Evolutionary conservation across 2,888 invertebrate genomes (phyloP).

Genomic region (Ferdinandea cuprea): DNA sequence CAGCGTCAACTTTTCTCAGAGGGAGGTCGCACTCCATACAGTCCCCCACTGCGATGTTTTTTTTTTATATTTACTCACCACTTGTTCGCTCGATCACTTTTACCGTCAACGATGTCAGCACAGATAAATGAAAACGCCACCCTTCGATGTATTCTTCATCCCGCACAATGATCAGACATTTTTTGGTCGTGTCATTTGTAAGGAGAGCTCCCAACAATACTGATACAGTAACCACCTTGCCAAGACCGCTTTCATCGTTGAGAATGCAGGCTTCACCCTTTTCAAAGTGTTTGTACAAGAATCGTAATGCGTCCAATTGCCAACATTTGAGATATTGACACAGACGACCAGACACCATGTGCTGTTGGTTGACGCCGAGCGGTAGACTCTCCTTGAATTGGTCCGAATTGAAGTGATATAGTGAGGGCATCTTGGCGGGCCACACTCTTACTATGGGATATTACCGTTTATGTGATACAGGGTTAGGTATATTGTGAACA

Average conservation of each 20-base stretch:
- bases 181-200: slow-evolving; percentile 75
- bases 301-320: slow-evolving; percentile 80
- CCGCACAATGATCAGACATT: slow-evolving; percentile 79
- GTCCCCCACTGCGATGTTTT: slow-evolving; percentile 2
- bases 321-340: slow-evolving; percentile 80
- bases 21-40: slow-evolving; percentile 17
- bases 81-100: slow-evolving; percentile 77
- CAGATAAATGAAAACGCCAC: slow-evolving; percentile 81
- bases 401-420: slow-evolving; percentile 81
- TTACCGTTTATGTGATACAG: slow-evolving; percentile 77
- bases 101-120: slow-evolving; percentile 78
- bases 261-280: slow-evolving; percentile 80
- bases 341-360: slow-evolving; percentile 76
- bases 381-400: slow-evolving; percentile 79
- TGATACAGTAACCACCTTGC: slow-evolving; percentile 79
- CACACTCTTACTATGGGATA: slow-evolving; percentile 19
- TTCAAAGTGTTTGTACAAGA: slow-evolving; percentile 79
- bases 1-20: slow-evolving; percentile 26
- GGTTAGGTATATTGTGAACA: slow-evolving; percentile 81
- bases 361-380: slow-evolving; percentile 77
- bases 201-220: slow-evolving; percentile 78
- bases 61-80: slow-evolving; percentile 49
- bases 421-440: slow-evolving; percentile 49
- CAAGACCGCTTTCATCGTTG: slow-evolving; percentile 82
- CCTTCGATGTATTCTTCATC: slow-evolving; percentile 79